Evolutionary conservation across 2,888 invertebrate genomes (phyloP), one percentile per base, ranked within the genome.

Genomic region (Metellina segmentata): DNA sequence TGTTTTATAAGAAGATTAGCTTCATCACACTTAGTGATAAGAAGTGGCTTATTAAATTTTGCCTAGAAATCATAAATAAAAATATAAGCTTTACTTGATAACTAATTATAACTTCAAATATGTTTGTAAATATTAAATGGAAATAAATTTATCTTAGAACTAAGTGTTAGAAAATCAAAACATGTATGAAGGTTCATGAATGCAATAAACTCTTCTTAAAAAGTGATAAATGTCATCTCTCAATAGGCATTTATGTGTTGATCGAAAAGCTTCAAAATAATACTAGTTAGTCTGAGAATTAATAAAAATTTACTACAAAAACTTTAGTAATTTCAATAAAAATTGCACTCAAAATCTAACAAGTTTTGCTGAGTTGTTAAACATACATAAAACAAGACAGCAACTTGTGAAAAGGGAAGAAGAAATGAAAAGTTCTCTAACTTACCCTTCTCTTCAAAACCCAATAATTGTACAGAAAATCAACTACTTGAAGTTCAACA

Each of bases 381-480:
- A 49, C 0, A n/a, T 0, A 13, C 34, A 34, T 4, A 34, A 34
- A 34, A 4, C 34, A 34, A 34, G 34, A 34, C 1, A 34, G 34
- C 34, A 34, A 34, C 34, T 34, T 34, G 1, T 34, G 34, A 34
- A 34, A 34, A 34, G 34, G 34, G 34, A 34, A 34, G 34, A 34
- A 34, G 34, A 4, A 34, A 34, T 34, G 34, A 34, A 34, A 34
- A 2, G 4, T 34, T 34, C 34, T 34, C 1, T 34, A 70, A 77
- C 89, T 86, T 94, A 96, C 96, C 95, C 95, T 95, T 95, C 99
- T 96, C 95, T 99, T 99, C 92, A 99, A 95, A 95, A 98, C 98
- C 99, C 99, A 99, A 95, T 98, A 99, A 95, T 98, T 97, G 95
- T 97, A 98, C 94, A 99, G 97, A 94, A 97, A 97, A 94, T 97